Evolutionary conservation across 2,888 invertebrate genomes (phyloP).

Genomic region (Ametastegia equiseti): DNA sequence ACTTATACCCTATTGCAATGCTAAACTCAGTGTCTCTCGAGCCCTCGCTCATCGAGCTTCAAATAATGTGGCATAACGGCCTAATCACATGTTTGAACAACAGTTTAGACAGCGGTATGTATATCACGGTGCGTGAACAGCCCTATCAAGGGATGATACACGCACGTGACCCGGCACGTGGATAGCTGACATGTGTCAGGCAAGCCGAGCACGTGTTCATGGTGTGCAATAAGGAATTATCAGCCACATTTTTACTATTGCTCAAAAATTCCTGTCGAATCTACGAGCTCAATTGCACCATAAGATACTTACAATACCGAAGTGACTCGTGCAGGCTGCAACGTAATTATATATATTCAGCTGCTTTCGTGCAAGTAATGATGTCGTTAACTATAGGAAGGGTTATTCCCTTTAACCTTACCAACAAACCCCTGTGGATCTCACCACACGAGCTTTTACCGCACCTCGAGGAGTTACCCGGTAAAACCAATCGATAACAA

Average conservation of each 20-base stretch:
- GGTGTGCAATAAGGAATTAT: no score
- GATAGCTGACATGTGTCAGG: conserved; percentile 1
- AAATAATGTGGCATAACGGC: neutral
- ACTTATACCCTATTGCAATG: no score
- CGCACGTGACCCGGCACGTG: conserved; percentile 31
- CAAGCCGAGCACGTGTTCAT: conserved; percentile 6
- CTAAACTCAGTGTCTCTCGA: no score
- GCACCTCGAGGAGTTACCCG: conserved; percentile 13
- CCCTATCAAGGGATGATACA: conserved; percentile 10
- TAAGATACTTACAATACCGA: no score
- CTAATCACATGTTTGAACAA: conserved; percentile 17
- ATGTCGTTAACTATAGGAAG: neutral
- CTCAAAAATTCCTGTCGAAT: no score
- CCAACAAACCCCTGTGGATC: no score
- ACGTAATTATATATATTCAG: neutral
- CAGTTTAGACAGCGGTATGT: conserved; percentile 17
- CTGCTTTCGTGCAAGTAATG: neutral
- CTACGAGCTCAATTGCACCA: no score
- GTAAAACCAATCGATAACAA: conserved; percentile 43
- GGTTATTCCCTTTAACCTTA: neutral
- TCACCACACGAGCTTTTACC: no score
- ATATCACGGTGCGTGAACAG: conserved; percentile 13
- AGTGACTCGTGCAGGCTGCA: no score
- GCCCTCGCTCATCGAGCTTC: neutral
- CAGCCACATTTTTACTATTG: no score